Percentiles rank a stretch among this genome's conserved stretches.
phyloP scores from a whole-genome alignment of 1,140 invertebrate species.

The Belonocnema kinseyi region DNA sequence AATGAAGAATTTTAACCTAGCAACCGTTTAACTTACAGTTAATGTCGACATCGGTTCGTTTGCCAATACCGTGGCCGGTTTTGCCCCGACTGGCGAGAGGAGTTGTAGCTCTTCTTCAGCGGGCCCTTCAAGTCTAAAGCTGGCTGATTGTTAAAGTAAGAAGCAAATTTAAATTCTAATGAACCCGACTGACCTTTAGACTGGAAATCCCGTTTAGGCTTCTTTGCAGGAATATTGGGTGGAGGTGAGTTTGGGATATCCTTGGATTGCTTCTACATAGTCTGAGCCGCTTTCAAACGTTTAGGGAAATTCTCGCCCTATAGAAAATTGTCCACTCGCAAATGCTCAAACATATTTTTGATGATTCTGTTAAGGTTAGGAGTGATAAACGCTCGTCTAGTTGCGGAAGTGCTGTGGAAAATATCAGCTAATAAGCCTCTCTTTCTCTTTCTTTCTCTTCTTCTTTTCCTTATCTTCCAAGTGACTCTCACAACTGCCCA shows the following conservation, averaged over 20 bases:
- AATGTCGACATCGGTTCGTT: neutral
- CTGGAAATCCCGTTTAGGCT: neutral
- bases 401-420: neutral
- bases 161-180: too few relatives aligned
- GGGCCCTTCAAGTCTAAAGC: too few relatives aligned
- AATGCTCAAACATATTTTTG: neutral
- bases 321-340: neutral
- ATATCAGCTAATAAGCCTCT: neutral
- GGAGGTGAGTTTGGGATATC: neutral
- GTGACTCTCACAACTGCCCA: too few relatives aligned
- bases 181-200: neutral
- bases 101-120: neutral
- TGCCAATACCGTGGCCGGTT: neutral
- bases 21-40: neutral
- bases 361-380: neutral
- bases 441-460: too few relatives aligned
- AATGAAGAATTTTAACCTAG: neutral
- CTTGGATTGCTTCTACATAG: neutral
- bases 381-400: neutral
- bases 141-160: too few relatives aligned
- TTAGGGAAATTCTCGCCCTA: neutral
- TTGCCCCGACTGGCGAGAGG: neutral
- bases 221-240: neutral
- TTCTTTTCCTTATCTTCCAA: too few relatives aligned
- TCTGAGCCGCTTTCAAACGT: neutral